A percentile compares a stretch with the other conserved stretches of the same genome.
These are phyloP conservation scores for Tyria jacobaeae DNA, from an alignment of 2,888 invertebrate genomes.

Conservation along the genomic window DNA sequence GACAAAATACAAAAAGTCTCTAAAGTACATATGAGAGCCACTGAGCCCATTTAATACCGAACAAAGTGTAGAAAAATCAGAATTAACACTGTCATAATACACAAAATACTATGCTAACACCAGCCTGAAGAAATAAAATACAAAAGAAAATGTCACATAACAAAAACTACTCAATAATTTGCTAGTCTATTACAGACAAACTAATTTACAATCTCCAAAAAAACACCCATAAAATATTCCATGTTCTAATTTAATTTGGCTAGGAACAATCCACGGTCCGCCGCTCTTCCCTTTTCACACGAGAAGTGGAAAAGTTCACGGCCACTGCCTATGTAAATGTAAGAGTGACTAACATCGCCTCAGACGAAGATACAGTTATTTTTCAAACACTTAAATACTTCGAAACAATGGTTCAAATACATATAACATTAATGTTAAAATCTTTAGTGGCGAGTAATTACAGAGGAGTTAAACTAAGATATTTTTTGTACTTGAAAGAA, in stretches of 20 bases:
- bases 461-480: background rate
- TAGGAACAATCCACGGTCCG: constrained; percentile 69
- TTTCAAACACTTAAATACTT: constrained; percentile 14
- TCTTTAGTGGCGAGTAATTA: constrained; percentile 16
- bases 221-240: constrained; percentile 40
- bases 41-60: background rate
- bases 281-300: constrained; percentile 74
- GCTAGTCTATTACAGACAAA: constrained; percentile 18
- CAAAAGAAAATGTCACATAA: constrained; percentile 7
- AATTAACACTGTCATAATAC: background rate
- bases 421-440: constrained; percentile 18
- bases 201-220: constrained; percentile 28
- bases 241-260: constrained; percentile 79
- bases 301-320: constrained; percentile 76
- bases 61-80: background rate
- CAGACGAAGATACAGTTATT: constrained; percentile 68
- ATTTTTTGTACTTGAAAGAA: background rate
- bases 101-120: background rate
- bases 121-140: background rate
- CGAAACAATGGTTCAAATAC: constrained; percentile 22
- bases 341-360: constrained; percentile 70
- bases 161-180: constrained; percentile 14
- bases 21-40: background rate
- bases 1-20: background rate
- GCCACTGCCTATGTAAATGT: constrained; percentile 83